Conservation (phyloP, 2,113 vertebrate species). For the Platichthys stellatus region DNA sequence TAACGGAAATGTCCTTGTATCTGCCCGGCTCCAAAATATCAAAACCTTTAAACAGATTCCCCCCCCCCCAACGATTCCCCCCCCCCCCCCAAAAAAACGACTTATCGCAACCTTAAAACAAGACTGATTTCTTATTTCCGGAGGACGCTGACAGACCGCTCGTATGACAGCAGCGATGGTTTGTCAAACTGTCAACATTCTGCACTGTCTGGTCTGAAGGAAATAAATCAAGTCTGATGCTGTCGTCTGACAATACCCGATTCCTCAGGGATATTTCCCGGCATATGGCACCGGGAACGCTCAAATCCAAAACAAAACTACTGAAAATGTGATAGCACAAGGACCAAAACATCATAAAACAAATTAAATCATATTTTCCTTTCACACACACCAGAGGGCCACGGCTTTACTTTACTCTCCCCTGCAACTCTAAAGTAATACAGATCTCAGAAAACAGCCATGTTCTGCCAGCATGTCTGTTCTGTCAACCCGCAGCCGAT, state of each 20-base stretch:
- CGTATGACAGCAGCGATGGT: conserved; percentile 19
- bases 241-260: conserved; percentile 38
- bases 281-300: conserved; percentile 36
- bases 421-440: neutral
- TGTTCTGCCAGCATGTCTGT: conserved; percentile 27
- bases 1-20: too few species aligned
- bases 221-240: conserved; percentile 67
- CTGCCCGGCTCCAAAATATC: too few species aligned
- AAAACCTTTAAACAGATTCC: too few species aligned
- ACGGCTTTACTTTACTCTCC: neutral
- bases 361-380: conserved; percentile 13
- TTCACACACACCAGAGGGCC: neutral
- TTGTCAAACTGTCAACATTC: conserved; percentile 48
- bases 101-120: neutral
- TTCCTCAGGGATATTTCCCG: conserved; percentile 57
- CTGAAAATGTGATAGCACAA: conserved; percentile 5
- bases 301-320: conserved; percentile 22
- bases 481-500: conserved; percentile 16
- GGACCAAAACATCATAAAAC: conserved; percentile 20
- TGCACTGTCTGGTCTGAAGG: conserved; percentile 40
- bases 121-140: neutral
- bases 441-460: conserved; percentile 21
- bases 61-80: too few species aligned
- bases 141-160: neutral
- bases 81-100: too few species aligned